These are phyloP conservation scores for Amia ocellicauda DNA, from an alignment of 2,113 vertebrate genomes.

Conservation along the genomic window DNA sequence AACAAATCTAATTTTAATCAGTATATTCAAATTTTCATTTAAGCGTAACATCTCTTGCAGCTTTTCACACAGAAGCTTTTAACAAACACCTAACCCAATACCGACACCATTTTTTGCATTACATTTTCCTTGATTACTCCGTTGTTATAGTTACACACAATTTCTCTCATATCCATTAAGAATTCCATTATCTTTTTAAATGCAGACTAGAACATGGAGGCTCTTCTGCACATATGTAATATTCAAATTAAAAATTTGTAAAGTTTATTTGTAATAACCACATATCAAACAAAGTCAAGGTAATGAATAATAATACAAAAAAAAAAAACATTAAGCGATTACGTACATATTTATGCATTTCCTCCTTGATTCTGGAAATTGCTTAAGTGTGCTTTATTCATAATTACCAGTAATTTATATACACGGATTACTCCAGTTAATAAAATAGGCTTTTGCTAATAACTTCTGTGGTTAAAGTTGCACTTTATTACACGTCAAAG, in stretches of 20 bases:
- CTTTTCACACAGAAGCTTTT: no score
- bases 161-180: no score
- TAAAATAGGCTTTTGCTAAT: conserved; percentile 26
- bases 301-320: conserved; percentile 12
- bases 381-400: conserved; percentile 24
- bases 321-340: conserved; percentile 11
- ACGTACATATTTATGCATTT: conserved; percentile 23
- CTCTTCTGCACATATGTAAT: no score
- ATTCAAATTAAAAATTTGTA: not conserved
- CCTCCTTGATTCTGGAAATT: conserved; percentile 19
- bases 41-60: no score
- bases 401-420: conserved; percentile 22
- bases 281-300: conserved; percentile 1
- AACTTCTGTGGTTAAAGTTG: conserved; percentile 20
- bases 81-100: no score
- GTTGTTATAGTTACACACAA: no score
- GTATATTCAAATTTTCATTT: no score
- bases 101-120: no score
- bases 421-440: conserved; percentile 29
- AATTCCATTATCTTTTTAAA: no score
- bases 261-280: not conserved
- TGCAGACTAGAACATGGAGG: no score
- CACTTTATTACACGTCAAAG: conserved; percentile 10
- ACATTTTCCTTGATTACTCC: no score
- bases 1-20: no score